Percentiles rank a stretch among this genome's conserved stretches.
phyloP scores from a whole-genome alignment of 2,113 vertebrate genomes.

The Hystrix cristata region DNA sequence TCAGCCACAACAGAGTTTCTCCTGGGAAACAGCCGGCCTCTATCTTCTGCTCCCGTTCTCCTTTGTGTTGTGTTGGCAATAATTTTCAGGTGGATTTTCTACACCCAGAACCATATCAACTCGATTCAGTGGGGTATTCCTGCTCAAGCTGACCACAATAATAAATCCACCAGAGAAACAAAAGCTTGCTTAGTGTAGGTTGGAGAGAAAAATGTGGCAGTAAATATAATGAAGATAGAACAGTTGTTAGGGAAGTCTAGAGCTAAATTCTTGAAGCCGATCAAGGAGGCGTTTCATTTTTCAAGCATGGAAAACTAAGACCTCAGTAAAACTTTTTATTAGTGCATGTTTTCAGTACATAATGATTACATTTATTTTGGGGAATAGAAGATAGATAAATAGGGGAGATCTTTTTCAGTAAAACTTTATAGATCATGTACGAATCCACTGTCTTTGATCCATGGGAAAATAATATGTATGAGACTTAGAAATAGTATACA shows the following conservation, averaged over 20 bases:
- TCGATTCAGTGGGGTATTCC: too few relatives aligned
- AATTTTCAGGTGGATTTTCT: too few relatives aligned
- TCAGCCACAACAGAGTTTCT: too few relatives aligned
- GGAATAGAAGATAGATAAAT: background rate
- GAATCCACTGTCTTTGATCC: background rate
- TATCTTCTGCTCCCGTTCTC: too few relatives aligned
- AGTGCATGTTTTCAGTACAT: background rate
- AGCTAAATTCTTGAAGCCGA: background rate
- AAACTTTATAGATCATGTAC: background rate
- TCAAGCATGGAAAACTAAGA: background rate
- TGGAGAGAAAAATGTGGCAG: background rate
- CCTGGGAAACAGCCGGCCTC: too few relatives aligned
- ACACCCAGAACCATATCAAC: too few relatives aligned
- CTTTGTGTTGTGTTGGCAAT: too few relatives aligned
- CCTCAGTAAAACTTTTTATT: background rate
- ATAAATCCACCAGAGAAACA: background rate
- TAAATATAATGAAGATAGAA: background rate
- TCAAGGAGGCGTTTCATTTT: background rate
- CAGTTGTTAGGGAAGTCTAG: background rate
- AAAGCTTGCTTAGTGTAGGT: background rate
- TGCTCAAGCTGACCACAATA: too few relatives aligned
- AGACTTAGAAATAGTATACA: background rate
- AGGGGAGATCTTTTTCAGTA: background rate
- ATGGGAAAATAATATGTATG: background rate
- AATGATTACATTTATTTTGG: background rate